Conservation (phyloP, 2,888 invertebrate species). For the Lypha dubia region DNA sequence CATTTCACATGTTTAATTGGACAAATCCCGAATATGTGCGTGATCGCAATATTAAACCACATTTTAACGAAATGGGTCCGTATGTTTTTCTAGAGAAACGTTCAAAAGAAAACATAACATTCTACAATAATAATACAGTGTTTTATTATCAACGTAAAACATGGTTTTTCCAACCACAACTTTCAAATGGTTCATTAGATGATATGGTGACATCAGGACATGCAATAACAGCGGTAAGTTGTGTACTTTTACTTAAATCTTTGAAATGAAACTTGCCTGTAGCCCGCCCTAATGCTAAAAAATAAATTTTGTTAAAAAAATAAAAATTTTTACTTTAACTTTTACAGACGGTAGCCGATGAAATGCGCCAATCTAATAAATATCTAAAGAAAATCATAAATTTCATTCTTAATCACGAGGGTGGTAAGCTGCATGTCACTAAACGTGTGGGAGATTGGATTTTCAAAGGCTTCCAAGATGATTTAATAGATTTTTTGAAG, state of each 20-base stretch:
- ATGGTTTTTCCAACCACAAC: slow-evolving; percentile 89
- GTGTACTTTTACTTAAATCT: not conserved
- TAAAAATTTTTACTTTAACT: not conserved
- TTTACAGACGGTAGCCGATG: slow-evolving; percentile 87
- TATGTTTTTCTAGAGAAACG: slow-evolving; percentile 86
- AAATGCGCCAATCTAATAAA: slow-evolving; percentile 84
- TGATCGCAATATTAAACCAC: slow-evolving; percentile 84
- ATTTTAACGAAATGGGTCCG: slow-evolving; percentile 85
- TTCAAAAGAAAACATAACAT: slow-evolving; percentile 84
- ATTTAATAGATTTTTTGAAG: slow-evolving; percentile 85
- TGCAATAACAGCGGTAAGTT: slow-evolving; percentile 89
- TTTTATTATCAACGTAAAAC: slow-evolving; percentile 89
- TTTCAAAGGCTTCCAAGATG: slow-evolving; percentile 92
- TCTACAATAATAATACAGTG: slow-evolving; percentile 89
- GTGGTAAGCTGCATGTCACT: slow-evolving; percentile 85
- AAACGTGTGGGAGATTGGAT: slow-evolving; percentile 88
- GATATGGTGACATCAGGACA: slow-evolving; percentile 90
- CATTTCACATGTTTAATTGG: slow-evolving; percentile 91
- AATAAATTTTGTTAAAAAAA: too few species aligned
- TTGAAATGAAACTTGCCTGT: too few species aligned
- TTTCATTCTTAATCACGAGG: slow-evolving; percentile 84
- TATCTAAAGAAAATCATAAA: slow-evolving; percentile 84
- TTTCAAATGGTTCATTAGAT: slow-evolving; percentile 88
- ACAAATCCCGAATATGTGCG: slow-evolving; percentile 88
- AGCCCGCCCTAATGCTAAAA: too few species aligned